Conservation (phyloP, 2,888 invertebrate genomes). For the Drepanosiphum platanoidis region DNA sequence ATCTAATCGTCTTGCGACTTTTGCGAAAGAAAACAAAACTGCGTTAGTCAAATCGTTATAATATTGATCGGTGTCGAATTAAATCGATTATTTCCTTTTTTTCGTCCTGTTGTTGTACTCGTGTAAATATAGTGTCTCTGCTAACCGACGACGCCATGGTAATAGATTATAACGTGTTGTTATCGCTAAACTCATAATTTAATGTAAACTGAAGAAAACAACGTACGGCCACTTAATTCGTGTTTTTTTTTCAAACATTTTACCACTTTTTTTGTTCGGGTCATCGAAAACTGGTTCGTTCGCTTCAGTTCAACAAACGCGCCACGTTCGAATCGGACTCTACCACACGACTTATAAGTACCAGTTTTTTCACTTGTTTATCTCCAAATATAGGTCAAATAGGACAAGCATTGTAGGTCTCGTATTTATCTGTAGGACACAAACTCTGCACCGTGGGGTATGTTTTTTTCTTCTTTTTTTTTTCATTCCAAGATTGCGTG, state of each 20-base stretch:
- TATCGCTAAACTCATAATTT: no score
- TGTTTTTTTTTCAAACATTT: neutral
- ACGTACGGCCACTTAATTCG: no score
- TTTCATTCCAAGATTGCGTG: neutral
- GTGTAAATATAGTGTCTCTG: no score
- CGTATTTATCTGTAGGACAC: neutral
- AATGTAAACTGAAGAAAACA: no score
- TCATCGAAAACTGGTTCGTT: constrained; percentile 45
- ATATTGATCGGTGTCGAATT: no score
- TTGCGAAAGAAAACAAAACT: no score
- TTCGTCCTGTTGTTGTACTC: neutral
- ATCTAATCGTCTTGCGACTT: no score
- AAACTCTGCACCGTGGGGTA: neutral
- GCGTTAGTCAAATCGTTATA: no score
- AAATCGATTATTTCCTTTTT: neutral
- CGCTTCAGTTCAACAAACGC: constrained; percentile 17
- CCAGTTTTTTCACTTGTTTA: constrained; percentile 19
- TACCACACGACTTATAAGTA: constrained; percentile 13
- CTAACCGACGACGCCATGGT: neutral
- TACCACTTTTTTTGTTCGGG: constrained; percentile 5
- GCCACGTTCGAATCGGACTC: neutral
- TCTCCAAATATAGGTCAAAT: constrained; percentile 39
- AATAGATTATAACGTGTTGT: neutral
- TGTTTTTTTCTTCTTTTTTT: neutral
- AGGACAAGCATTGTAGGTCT: neutral